phyloP scores from a whole-genome alignment of 2,113 vertebrate genomes.

The Erythrocebus patas region DNA sequence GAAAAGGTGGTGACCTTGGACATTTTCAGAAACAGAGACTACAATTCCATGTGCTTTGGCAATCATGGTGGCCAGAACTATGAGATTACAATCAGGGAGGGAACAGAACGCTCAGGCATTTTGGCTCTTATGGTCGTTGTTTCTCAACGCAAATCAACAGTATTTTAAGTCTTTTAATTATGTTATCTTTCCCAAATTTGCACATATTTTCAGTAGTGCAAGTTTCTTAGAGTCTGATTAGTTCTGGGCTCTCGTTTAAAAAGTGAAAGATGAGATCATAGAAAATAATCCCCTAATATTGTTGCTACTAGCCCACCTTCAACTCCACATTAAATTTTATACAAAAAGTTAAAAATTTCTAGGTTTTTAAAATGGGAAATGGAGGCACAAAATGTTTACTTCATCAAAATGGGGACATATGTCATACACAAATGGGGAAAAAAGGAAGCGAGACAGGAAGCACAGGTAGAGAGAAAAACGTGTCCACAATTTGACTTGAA shows the following conservation, averaged over 20 bases:
- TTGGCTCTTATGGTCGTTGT: neutral
- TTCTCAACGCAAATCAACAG: neutral
- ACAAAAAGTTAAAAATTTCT: neutral
- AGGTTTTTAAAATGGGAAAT: neutral
- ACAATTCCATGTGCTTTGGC: neutral
- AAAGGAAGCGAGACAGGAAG: neutral
- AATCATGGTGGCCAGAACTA: neutral
- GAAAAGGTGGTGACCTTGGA: neutral
- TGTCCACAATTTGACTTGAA: neutral
- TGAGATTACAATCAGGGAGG: neutral
- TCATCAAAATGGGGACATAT: neutral
- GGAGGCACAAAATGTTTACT: neutral
- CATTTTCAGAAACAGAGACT: neutral
- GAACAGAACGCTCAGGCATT: neutral
- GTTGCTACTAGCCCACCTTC: neutral
- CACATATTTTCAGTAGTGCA: neutral
- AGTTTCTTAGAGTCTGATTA: neutral
- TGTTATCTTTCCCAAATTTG: neutral
- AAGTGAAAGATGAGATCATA: neutral
- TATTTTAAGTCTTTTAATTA: neutral
- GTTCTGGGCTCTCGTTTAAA: neutral
- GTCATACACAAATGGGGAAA: neutral
- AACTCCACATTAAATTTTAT: neutral
- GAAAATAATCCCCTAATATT: neutral
- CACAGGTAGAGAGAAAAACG: neutral